These are phyloP conservation scores for Suncus etruscus DNA, from an alignment of 2,113 vertebrate genomes.

Conservation along the genomic window DNA sequence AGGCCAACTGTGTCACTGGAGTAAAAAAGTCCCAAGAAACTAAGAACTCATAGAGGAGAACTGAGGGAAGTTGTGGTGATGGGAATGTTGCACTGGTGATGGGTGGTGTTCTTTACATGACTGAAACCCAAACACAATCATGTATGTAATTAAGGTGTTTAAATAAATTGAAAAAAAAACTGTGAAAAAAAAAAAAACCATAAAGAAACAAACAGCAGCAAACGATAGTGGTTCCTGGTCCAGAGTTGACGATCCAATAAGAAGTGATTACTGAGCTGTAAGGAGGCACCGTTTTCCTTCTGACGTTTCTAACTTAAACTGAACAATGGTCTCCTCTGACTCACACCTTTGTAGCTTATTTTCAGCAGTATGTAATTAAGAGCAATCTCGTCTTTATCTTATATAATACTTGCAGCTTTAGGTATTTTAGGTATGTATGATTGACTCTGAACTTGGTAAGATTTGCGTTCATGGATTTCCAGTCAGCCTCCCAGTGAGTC, in stretches of 20 bases:
- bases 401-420: conserved; percentile 56
- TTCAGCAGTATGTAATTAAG: conserved; percentile 66
- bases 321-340: conserved; percentile 43
- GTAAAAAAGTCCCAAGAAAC: no score
- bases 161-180: no score
- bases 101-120: no score
- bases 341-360: conserved; percentile 51
- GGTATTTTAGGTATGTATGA: conserved; percentile 46
- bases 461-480: conserved; percentile 42
- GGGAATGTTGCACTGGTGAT: no score
- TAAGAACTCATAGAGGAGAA: no score
- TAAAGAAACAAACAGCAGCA: not conserved
- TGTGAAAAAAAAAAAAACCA: no score
- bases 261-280: not conserved
- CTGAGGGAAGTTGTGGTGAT: no score
- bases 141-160: no score
- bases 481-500: conserved; percentile 26
- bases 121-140: no score
- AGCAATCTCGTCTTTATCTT: conserved; percentile 59
- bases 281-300: conserved; percentile 15
- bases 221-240: not conserved
- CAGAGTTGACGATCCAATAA: not conserved
- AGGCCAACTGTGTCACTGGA: no score
- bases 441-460: conserved; percentile 44
- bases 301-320: conserved; percentile 20